Conservation (phyloP, 2,888 invertebrate genomes). For the Gastrophysa polygoni region DNA sequence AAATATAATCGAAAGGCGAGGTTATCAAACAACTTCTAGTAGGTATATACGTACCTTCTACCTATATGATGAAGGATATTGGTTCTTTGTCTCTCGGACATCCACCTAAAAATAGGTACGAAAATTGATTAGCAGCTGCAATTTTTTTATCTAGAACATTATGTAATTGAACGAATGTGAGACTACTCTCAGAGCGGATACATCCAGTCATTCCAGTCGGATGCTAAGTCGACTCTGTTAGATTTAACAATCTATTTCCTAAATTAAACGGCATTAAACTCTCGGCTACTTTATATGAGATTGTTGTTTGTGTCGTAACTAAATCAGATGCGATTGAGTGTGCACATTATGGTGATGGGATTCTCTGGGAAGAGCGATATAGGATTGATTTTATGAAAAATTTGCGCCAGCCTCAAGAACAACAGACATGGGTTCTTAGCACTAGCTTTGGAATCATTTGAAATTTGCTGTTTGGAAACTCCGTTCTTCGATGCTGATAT, state of each 20-base stretch:
- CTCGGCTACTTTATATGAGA: constrained; percentile 53
- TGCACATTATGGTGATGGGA: constrained; percentile 32
- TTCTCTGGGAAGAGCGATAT: constrained; percentile 23
- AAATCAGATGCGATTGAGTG: constrained; percentile 28
- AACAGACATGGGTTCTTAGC: too few relatives aligned
- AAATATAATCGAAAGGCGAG: too few relatives aligned
- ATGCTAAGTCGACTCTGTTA: constrained; percentile 59
- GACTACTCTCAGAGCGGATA: constrained; percentile 59
- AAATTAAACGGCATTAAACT: constrained; percentile 60
- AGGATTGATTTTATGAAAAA: neutral
- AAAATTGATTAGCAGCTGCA: constrained; percentile 47
- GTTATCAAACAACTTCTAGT: too few relatives aligned
- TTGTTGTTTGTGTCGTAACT: constrained; percentile 46
- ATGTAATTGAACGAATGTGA: constrained; percentile 59
- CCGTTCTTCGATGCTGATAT: too few relatives aligned
- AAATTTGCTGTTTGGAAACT: too few relatives aligned
- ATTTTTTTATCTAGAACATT: constrained; percentile 60
- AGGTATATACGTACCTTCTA: too few relatives aligned
- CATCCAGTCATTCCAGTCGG: constrained; percentile 60
- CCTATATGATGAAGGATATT: too few relatives aligned
- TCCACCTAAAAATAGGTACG: constrained; percentile 29
- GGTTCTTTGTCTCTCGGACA: neutral
- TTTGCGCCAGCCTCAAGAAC: neutral
- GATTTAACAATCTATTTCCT: constrained; percentile 62
- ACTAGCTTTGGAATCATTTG: too few relatives aligned